A percentile compares a stretch with the other conserved stretches of the same genome.
These are phyloP conservation scores for Junonia oenone DNA, from an alignment of 2,888 invertebrate genomes.

Conservation along the genomic window DNA sequence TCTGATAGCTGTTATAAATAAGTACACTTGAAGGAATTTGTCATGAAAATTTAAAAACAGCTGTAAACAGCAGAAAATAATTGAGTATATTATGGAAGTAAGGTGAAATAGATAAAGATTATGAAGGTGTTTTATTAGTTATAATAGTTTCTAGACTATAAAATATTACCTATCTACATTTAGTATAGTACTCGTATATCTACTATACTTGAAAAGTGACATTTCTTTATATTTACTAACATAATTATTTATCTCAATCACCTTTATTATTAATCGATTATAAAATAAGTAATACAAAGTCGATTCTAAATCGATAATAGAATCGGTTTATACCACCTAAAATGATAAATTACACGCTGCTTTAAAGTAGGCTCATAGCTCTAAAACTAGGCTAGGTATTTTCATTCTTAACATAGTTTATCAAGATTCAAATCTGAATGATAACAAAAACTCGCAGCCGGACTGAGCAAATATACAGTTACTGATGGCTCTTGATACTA, in stretches of 20 bases:
- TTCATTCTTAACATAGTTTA: slow-evolving; percentile 18
- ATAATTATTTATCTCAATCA: background rate
- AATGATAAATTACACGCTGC: background rate
- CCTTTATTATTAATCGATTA: background rate
- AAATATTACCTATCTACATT: too few species aligned
- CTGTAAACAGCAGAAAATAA: background rate
- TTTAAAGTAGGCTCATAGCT: background rate
- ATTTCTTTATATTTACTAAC: background rate
- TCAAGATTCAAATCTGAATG: slow-evolving; percentile 20
- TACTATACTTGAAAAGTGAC: too few species aligned
- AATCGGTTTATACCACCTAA: background rate
- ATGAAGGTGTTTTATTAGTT: background rate
- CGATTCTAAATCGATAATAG: background rate
- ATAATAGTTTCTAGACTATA: background rate
- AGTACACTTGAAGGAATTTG: background rate
- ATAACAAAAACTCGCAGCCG: slow-evolving; percentile 23
- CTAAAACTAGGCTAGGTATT: slow-evolving; percentile 13
- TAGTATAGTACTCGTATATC: too few species aligned
- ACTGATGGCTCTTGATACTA: slow-evolving; percentile 27
- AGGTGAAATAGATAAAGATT: too few species aligned
- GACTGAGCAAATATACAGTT: slow-evolving; percentile 28
- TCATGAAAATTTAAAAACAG: background rate
- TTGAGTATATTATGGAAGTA: background rate
- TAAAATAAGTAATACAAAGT: background rate
- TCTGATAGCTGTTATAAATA: background rate